These are phyloP conservation scores for Drosophila sp. DNA, from an alignment of 1,140 invertebrate species.

Conservation along the genomic window DNA sequence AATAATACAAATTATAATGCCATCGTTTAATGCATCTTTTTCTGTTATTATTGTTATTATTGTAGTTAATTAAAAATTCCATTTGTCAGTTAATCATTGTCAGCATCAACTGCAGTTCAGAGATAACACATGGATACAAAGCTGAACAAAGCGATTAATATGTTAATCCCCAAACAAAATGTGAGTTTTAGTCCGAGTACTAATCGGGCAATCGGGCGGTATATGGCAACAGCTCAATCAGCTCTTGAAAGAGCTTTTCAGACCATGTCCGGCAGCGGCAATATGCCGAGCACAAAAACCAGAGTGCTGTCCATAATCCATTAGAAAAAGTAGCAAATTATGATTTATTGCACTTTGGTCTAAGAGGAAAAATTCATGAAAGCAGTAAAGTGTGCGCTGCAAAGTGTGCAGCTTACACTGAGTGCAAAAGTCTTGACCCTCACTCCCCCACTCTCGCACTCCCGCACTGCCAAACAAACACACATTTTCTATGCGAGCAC, in stretches of 20 bases:
- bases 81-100: slow-evolving; percentile 15
- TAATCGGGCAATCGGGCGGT: neutral
- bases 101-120: slow-evolving; percentile 17
- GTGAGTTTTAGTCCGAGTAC: neutral
- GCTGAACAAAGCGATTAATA: slow-evolving; percentile 62
- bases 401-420: slow-evolving; percentile 50
- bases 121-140: slow-evolving; percentile 52
- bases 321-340: slow-evolving; percentile 81
- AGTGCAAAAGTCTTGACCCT: slow-evolving; percentile 34
- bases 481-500: slow-evolving; percentile 36
- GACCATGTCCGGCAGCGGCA: slow-evolving; percentile 55
- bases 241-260: slow-evolving; percentile 59
- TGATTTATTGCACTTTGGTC: slow-evolving; percentile 76
- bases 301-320: slow-evolving; percentile 72
- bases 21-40: slow-evolving; percentile 33
- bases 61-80: slow-evolving; percentile 56
- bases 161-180: slow-evolving; percentile 41
- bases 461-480: neutral
- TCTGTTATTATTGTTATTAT: too few species aligned
- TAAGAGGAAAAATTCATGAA: slow-evolving; percentile 62
- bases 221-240: slow-evolving; percentile 60
- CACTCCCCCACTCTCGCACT: too few species aligned
- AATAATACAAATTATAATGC: slow-evolving; percentile 21
- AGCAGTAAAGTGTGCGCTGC: slow-evolving; percentile 66
- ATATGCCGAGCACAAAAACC: slow-evolving; percentile 51